phyloP scores from a whole-genome alignment of 2,113 vertebrate species.

The Corydoras maculifer region DNA sequence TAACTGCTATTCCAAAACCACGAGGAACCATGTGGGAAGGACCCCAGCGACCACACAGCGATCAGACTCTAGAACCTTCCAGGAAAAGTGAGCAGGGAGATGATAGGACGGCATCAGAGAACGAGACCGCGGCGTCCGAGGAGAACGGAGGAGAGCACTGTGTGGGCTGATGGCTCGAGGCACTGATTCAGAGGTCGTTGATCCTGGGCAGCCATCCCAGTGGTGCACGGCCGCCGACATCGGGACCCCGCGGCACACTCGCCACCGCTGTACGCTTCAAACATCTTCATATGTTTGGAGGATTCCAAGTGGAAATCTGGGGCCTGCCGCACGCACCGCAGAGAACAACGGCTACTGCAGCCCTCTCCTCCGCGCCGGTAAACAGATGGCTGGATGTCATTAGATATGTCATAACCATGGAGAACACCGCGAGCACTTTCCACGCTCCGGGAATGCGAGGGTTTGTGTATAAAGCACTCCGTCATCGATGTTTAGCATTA shows the following conservation, averaged over 20 bases:
- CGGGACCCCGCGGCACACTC: conserved; percentile 50
- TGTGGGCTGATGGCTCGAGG: conserved; percentile 65
- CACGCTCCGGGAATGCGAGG: conserved; percentile 50
- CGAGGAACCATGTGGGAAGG: too few species aligned
- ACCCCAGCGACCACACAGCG: too few species aligned
- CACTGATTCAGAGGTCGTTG: conserved; percentile 70
- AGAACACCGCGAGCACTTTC: conserved; percentile 65
- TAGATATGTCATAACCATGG: conserved; percentile 68
- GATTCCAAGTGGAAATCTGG: conserved; percentile 64
- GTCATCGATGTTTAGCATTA: conserved; percentile 56
- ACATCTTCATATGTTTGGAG: conserved; percentile 65
- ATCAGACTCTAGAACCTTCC: too few species aligned
- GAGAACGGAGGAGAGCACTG: conserved; percentile 53
- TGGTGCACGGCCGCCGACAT: conserved; percentile 55
- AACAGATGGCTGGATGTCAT: conserved; percentile 66
- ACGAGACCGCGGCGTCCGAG: neutral
- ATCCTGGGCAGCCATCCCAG: conserved; percentile 62
- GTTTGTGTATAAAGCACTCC: conserved; percentile 42
- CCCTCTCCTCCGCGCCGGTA: conserved; percentile 58
- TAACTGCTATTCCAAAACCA: too few species aligned
- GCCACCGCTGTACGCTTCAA: conserved; percentile 69
- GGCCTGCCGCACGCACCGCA: conserved; percentile 49
- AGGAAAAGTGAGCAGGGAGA: too few species aligned
- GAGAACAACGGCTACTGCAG: conserved; percentile 64
- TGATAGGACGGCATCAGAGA: neutral